Percentiles rank a stretch among this genome's conserved stretches.
Conservation (phyloP, 2,113 vertebrate genomes). For the Antigone vipio region DNA sequence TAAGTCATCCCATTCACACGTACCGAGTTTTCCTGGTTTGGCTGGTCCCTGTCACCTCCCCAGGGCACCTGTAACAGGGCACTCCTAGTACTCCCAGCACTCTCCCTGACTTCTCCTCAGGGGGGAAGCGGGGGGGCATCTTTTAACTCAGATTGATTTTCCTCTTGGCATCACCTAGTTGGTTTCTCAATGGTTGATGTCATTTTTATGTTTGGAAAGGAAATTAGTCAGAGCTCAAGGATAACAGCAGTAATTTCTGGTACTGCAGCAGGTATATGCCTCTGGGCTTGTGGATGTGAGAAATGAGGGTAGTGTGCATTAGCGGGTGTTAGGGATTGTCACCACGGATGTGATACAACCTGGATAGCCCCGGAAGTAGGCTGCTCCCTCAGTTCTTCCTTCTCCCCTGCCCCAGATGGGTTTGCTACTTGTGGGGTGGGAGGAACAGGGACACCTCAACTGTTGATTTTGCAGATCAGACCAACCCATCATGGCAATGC, state of each 20-base stretch:
- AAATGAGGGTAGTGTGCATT: background rate
- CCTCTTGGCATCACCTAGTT: background rate
- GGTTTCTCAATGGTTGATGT: background rate
- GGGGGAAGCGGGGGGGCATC: too few species aligned
- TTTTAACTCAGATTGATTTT: background rate
- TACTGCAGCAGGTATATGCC: background rate
- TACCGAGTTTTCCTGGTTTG: background rate
- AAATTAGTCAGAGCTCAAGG: slow-evolving; percentile 1
- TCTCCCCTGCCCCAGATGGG: background rate
- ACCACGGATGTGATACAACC: background rate
- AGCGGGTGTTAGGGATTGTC: background rate
- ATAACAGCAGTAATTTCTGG: background rate
- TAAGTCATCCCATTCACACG: rapidly evolving
- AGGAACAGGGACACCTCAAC: background rate
- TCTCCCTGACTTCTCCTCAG: background rate
- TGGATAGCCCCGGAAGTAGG: background rate
- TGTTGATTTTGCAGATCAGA: background rate
- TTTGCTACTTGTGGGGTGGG: background rate
- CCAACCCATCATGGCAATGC: background rate
- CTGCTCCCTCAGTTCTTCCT: background rate
- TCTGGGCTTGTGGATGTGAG: background rate
- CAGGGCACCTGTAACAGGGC: background rate
- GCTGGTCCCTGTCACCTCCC: background rate
- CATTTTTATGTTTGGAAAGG: background rate
- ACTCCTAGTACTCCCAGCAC: background rate